Conservation (phyloP, 2,888 invertebrate genomes). For the Chloroclystis v-ata region DNA sequence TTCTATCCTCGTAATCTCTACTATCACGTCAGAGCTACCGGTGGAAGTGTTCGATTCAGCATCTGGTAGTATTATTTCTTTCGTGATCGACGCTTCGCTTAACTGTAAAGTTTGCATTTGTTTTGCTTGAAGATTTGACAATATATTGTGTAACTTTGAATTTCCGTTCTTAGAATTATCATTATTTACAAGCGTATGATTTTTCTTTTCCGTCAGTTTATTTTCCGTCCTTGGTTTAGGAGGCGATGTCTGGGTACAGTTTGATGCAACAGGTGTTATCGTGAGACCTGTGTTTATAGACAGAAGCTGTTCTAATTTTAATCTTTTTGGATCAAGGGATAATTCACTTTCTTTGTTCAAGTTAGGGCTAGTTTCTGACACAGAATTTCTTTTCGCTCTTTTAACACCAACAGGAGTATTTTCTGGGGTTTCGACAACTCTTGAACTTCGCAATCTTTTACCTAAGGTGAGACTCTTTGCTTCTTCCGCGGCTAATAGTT, state of each 20-base stretch:
- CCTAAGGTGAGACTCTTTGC: conserved; percentile 50
- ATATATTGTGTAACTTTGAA: conserved; percentile 69
- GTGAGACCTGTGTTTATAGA: conserved; percentile 58
- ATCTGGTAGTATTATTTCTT: conserved; percentile 45
- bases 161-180: conserved; percentile 75
- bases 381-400: conserved; percentile 53
- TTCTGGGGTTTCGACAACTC: conserved; percentile 59
- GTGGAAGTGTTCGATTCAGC: conserved; percentile 60
- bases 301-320: conserved; percentile 66
- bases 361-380: conserved; percentile 45
- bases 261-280: conserved; percentile 53
- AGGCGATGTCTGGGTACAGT: conserved; percentile 45
- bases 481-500: conserved; percentile 45
- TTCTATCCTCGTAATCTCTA: conserved; percentile 48
- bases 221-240: conserved; percentile 45
- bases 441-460: conserved; percentile 66
- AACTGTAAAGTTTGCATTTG: conserved; percentile 57
- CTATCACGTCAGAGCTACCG: conserved; percentile 52
- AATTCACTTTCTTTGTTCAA: conserved; percentile 56
- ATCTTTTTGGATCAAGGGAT: conserved; percentile 60
- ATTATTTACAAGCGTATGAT: conserved; percentile 61
- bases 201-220: conserved; percentile 49
- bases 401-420: conserved; percentile 43
- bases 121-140: conserved; percentile 67
- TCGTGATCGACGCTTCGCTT: conserved; percentile 51